Percentiles rank a stretch among this genome's conserved stretches.
phyloP scores from a whole-genome alignment of 2,888 invertebrate genomes.

The Synanthedon myopaeformis region DNA sequence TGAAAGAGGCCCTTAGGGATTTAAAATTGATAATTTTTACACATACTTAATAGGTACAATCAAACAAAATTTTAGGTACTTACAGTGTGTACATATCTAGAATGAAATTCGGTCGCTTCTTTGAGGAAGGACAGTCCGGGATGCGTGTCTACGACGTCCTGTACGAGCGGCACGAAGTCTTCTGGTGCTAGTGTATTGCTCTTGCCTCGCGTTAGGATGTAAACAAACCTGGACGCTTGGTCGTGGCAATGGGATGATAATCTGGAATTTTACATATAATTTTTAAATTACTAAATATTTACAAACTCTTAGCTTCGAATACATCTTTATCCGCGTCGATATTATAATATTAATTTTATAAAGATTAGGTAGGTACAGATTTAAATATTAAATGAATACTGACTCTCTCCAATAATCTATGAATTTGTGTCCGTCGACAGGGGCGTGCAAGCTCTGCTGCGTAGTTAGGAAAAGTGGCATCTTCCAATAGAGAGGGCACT shows the following conservation, averaged over 20 bases:
- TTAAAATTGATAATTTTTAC: too few species aligned
- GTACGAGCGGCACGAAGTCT: constrained; percentile 93
- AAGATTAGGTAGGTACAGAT: not conserved
- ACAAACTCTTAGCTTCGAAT: too few species aligned
- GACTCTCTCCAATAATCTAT: constrained; percentile 94
- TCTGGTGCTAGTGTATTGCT: constrained; percentile 81
- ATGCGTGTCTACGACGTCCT: constrained; percentile 98
- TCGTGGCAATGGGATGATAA: constrained; percentile 88
- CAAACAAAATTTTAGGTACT: constrained; percentile 14
- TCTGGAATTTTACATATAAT: constrained; percentile 49
- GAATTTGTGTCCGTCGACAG: constrained; percentile 85
- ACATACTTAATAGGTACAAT: too few species aligned
- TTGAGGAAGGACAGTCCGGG: constrained; percentile 97
- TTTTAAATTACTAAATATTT: too few species aligned
- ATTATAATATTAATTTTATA: not conserved
- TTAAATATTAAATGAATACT: constrained; percentile 32
- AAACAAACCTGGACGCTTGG: constrained; percentile 88
- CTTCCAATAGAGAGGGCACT: constrained; percentile 97
- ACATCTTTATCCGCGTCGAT: too few species aligned
- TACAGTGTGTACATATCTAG: constrained; percentile 97
- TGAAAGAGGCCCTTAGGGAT: too few species aligned
- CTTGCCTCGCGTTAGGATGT: constrained; percentile 82
- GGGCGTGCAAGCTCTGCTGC: constrained; percentile 77
- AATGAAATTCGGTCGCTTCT: constrained; percentile 98
- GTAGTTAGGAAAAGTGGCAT: constrained; percentile 92